phyloP scores from a whole-genome alignment of 2,113 vertebrate species.

The Otis tarda region DNA sequence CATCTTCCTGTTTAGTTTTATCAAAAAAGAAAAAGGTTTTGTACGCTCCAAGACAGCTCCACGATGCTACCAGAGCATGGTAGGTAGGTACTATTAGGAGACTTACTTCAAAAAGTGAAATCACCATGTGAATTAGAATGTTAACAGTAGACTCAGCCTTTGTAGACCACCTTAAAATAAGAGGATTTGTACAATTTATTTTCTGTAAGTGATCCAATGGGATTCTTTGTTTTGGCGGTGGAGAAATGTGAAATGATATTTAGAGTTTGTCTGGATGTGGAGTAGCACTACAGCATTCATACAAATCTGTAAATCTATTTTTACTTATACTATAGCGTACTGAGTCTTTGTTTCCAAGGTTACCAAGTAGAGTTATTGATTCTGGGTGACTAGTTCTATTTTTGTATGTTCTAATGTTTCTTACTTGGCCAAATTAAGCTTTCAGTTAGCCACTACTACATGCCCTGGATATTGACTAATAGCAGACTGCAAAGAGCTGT shows the following conservation, averaged over 20 bases:
- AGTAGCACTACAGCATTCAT: background rate
- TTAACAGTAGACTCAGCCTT: background rate
- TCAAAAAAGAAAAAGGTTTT: background rate
- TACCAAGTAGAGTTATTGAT: background rate
- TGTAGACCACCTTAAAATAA: background rate
- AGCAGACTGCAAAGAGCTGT: background rate
- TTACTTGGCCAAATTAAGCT: background rate
- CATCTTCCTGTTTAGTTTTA: background rate
- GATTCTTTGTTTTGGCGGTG: background rate
- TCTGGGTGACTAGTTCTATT: background rate
- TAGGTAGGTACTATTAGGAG: background rate
- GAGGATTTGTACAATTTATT: background rate
- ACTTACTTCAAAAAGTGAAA: background rate
- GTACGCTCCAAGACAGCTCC: background rate
- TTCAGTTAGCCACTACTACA: background rate
- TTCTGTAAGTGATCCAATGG: background rate
- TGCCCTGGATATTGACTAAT: background rate
- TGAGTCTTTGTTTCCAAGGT: background rate
- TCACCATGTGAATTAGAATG: background rate
- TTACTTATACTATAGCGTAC: background rate
- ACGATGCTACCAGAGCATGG: fast-evolving
- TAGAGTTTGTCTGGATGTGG: background rate
- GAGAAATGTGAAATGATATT: background rate
- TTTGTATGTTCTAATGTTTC: background rate
- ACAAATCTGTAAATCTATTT: background rate